Evolutionary conservation across 2,797 vertebrate genomes (phyloP).

Genomic region (Luscinia megarhynchos): DNA sequence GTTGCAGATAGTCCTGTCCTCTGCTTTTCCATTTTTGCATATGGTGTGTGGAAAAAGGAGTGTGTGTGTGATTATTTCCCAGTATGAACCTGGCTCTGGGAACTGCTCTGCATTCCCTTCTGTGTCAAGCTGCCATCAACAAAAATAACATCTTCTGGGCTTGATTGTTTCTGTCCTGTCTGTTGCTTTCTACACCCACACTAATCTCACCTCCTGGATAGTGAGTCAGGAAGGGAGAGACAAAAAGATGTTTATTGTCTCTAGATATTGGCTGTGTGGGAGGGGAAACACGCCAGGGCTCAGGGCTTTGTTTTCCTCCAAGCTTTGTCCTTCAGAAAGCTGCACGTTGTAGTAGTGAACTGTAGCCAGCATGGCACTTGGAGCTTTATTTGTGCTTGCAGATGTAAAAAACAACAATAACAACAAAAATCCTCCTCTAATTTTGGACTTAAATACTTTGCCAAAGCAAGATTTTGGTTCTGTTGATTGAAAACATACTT

Average conservation of each 20-base stretch:
- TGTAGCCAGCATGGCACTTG: background rate
- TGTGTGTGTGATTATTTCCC: background rate
- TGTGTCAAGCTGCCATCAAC: background rate
- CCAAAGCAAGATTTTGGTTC: constrained; percentile 28
- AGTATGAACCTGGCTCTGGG: background rate
- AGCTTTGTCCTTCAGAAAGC: background rate
- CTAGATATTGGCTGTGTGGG: constrained; percentile 2
- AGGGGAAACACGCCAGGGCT: background rate
- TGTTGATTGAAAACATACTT: constrained; percentile 28
- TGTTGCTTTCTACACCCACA: constrained; percentile 2
- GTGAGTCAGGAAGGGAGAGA: background rate
- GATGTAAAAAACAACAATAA: constrained; percentile 1
- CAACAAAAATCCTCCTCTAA: background rate
- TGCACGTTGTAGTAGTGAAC: background rate
- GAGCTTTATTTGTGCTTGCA: constrained; percentile 24
- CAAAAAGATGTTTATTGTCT: constrained; percentile 17
- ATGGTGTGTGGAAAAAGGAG: background rate
- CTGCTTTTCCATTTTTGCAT: background rate
- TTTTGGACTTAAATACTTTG: background rate
- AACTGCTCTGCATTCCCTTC: background rate
- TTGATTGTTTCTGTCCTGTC: background rate
- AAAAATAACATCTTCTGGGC: background rate
- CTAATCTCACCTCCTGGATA: background rate
- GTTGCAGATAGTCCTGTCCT: background rate
- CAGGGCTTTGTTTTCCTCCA: background rate